These are phyloP conservation scores for Acanthurus tractus DNA, from an alignment of 2,797 vertebrate species.

Conservation along the genomic window DNA sequence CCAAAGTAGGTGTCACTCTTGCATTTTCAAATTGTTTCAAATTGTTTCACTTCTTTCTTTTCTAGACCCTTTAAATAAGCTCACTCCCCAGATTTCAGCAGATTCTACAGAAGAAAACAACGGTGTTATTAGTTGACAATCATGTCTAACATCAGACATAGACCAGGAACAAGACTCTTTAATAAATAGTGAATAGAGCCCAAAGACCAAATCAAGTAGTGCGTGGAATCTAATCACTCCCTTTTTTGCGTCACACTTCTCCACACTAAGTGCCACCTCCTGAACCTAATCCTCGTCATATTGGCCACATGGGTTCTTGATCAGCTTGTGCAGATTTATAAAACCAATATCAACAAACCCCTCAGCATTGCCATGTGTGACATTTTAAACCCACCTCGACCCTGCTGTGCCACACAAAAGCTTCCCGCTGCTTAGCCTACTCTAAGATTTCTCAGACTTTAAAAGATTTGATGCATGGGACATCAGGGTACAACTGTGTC, in stretches of 20 bases:
- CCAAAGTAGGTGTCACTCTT: not conserved
- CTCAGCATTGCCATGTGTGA: conserved; percentile 22
- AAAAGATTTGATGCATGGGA: conserved; percentile 6
- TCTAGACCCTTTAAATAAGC: no score
- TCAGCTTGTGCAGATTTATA: conserved; percentile 61
- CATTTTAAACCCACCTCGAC: conserved; percentile 63
- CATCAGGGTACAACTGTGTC: conserved; percentile 32
- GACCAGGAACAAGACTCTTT: no score
- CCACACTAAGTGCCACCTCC: conserved; percentile 20
- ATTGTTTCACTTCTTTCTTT: no score
- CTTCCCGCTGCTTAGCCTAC: conserved; percentile 30
- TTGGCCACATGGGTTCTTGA: conserved; percentile 55
- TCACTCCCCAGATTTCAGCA: no score
- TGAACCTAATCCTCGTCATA: conserved; percentile 60
- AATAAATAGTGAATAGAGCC: no score
- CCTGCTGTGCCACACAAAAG: conserved; percentile 38
- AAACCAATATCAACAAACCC: conserved; percentile 51
- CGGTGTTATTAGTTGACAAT: no score
- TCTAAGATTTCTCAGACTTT: conserved; percentile 19
- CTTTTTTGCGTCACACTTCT: conserved; percentile 22
- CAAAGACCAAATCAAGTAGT: not conserved
- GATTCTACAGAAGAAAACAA: no score
- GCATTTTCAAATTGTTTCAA: no score
- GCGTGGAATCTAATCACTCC: conserved; percentile 20
- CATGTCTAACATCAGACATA: no score